A percentile compares a stretch with the other conserved stretches of the same genome.
These are phyloP conservation scores for Agriopis marginaria DNA, from an alignment of 2,888 invertebrate species.

Conservation along the genomic window DNA sequence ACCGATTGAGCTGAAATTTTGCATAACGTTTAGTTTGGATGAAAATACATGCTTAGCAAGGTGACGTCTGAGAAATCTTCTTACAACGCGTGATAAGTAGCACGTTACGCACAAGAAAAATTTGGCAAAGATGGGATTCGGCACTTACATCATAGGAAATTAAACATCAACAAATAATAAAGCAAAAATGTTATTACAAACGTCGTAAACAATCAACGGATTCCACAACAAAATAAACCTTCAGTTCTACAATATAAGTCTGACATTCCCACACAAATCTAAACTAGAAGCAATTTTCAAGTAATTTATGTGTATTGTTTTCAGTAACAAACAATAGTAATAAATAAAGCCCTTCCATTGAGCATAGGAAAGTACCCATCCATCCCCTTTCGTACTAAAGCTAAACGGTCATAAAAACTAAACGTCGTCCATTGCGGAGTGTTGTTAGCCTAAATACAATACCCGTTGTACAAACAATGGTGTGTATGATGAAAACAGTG, in stretches of 20 bases:
- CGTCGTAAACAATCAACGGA: slow-evolving; percentile 18
- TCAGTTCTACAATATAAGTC: slow-evolving; percentile 36
- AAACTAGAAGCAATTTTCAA: slow-evolving; percentile 45
- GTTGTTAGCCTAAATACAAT: slow-evolving; percentile 69
- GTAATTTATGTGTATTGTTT: slow-evolving; percentile 49
- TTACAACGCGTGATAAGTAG: no score
- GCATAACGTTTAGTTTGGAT: no score
- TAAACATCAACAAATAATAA: background rate
- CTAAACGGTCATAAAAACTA: slow-evolving; percentile 71
- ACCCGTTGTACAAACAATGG: slow-evolving; percentile 56
- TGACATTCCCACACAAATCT: slow-evolving; percentile 41
- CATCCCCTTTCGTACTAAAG: slow-evolving; percentile 59
- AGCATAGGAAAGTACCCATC: slow-evolving; percentile 62
- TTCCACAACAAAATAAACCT: slow-evolving; percentile 12
- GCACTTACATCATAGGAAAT: no score
- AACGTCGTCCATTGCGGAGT: slow-evolving; percentile 67
- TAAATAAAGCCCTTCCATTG: slow-evolving; percentile 63
- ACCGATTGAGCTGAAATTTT: no score
- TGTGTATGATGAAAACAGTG: slow-evolving; percentile 59
- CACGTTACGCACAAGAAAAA: no score
- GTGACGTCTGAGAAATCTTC: no score
- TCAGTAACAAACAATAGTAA: slow-evolving; percentile 56
- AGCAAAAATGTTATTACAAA: slow-evolving; percentile 5
- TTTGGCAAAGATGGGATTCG: no score
- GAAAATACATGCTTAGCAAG: no score